These are phyloP conservation scores for Channallabes apus DNA, from an alignment of 2,797 vertebrate genomes.

Conservation along the genomic window DNA sequence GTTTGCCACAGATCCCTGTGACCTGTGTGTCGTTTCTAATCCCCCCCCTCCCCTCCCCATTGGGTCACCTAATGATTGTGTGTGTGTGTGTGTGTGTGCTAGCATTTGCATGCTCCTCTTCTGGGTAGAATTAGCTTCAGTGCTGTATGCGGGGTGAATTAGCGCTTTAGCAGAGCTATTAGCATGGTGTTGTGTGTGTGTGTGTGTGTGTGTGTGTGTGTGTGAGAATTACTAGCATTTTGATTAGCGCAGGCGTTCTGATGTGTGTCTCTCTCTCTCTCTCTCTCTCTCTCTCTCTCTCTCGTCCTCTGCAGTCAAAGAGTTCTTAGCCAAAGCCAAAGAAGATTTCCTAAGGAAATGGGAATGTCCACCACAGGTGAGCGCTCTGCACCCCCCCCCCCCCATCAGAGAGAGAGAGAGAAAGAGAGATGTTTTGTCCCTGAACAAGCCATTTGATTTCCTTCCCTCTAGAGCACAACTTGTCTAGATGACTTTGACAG, in stretches of 20 bases:
- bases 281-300: background rate
- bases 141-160: background rate
- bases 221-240: background rate
- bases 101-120: conserved; percentile 47
- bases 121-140: conserved; percentile 22
- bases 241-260: conserved; percentile 13
- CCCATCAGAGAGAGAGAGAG: background rate
- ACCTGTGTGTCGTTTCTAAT: background rate
- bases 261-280: background rate
- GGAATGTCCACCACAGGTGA: conserved; percentile 97
- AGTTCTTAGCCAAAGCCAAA: conserved; percentile 99
- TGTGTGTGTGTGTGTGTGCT: conserved; percentile 78
- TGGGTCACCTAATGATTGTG: conserved; percentile 76
- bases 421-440: background rate
- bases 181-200: conserved; percentile 5
- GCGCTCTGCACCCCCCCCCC: background rate
- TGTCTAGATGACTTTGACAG: conserved; percentile 97
- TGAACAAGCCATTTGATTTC: background rate
- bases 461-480: conserved; percentile 84
- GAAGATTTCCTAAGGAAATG: conserved; percentile 99
- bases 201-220: too few relatives aligned
- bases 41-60: conserved; percentile 68
- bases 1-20: background rate
- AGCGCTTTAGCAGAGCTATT: conserved; percentile 12
- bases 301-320: conserved; percentile 85